Conservation (phyloP, 2,888 invertebrate species). For the Mystacides longicornis region DNA sequence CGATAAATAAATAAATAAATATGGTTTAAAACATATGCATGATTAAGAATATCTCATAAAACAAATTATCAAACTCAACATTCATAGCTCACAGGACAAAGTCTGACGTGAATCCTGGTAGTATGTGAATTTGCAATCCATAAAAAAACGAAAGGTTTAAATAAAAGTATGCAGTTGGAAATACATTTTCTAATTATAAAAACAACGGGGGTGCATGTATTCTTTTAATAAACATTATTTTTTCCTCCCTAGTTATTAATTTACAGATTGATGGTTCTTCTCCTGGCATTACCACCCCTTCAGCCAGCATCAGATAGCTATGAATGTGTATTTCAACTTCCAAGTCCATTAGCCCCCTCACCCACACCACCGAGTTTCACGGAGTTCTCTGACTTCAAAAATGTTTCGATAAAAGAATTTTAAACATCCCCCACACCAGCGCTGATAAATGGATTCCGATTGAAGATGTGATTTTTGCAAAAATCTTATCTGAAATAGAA, state of each 20-base stretch:
- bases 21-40: no score
- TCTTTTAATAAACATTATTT: not conserved
- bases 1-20: no score
- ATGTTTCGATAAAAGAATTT: constrained; percentile 20
- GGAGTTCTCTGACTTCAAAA: constrained; percentile 5
- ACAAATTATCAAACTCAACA: no score
- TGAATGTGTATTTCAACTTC: not conserved
- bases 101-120: no score
- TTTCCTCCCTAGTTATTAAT: not conserved
- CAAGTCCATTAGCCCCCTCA: not conserved
- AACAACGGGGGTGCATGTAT: not conserved
- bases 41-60: no score
- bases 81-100: no score
- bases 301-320: no score
- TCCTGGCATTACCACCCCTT: no score
- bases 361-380: no score
- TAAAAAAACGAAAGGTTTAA: no score
- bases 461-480: constrained; percentile 7
- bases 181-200: not conserved
- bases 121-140: no score
- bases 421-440: constrained; percentile 6
- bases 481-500: constrained; percentile 2
- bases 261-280: constrained; percentile 1
- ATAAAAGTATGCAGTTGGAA: no score
- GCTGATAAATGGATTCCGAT: constrained; percentile 19